These are phyloP conservation scores for Onychostruthus taczanowskii DNA, from an alignment of 2,113 vertebrate genomes.

Conservation along the genomic window DNA sequence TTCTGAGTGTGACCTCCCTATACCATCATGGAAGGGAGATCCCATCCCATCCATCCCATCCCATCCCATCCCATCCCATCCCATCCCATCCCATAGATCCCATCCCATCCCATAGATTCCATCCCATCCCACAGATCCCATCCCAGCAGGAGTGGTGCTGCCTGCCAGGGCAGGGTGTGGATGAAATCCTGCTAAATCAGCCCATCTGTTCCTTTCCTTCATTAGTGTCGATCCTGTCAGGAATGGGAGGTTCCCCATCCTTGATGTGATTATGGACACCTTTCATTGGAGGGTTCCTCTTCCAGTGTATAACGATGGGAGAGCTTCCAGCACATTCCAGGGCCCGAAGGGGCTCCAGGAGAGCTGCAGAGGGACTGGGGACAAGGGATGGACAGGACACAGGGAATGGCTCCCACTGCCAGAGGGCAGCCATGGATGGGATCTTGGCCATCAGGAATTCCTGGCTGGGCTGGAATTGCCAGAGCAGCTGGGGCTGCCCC, in stretches of 20 bases:
- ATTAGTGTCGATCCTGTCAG: neutral
- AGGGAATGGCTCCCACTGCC: neutral
- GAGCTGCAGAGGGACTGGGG: neutral
- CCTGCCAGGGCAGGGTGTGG: neutral
- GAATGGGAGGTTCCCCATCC: neutral
- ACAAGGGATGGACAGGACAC: neutral
- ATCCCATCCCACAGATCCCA: neutral
- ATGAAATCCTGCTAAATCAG: neutral
- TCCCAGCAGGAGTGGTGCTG: neutral
- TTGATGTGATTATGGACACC: neutral
- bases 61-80: neutral
- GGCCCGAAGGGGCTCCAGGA: neutral
- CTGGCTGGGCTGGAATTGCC: neutral
- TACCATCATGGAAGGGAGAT: neutral
- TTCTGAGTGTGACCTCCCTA: neutral
- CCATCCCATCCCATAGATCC: neutral
- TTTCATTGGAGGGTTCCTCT: neutral
- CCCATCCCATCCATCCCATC: neutral
- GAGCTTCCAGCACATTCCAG: rapidly evolving
- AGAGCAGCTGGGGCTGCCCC: neutral
- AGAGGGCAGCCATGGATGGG: neutral
- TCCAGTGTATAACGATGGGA: rapidly evolving
- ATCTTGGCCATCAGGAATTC: neutral
- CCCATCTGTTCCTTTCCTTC: neutral
- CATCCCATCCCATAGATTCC: neutral